Conservation (phyloP, 2,113 vertebrate species). For the Heliornis fulica region DNA sequence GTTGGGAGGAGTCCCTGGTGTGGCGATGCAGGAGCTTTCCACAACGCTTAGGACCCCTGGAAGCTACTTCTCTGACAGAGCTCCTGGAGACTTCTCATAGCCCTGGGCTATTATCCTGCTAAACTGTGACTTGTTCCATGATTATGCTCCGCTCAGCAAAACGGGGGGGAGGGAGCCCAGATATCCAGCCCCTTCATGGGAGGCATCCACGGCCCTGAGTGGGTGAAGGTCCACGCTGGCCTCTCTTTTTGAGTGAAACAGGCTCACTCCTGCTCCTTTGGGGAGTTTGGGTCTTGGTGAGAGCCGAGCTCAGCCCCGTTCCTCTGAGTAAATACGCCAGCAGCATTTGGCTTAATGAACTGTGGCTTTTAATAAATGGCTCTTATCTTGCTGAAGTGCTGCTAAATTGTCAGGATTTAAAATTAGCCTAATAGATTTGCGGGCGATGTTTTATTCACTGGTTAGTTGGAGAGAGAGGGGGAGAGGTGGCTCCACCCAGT, state of each 20-base stretch:
- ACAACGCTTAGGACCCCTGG: fast-evolving
- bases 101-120: not conserved
- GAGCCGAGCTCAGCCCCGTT: not conserved
- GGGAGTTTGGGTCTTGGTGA: not conserved
- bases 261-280: not conserved
- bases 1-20: fast-evolving
- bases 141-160: not conserved
- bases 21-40: not conserved
- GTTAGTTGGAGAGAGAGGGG: conserved; percentile 50
- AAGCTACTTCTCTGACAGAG: not conserved
- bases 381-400: conserved; percentile 77
- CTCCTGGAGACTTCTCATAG: not conserved
- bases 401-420: conserved; percentile 83
- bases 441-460: conserved; percentile 76
- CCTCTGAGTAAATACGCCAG: conserved; percentile 73
- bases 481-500: conserved; percentile 41
- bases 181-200: not conserved
- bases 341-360: conserved; percentile 80
- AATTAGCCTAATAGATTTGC: conserved; percentile 80
- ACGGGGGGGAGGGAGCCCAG: fast-evolving
- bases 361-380: conserved; percentile 82
- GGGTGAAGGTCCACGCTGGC: fast-evolving
- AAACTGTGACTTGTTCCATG: fast-evolving
- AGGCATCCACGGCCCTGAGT: fast-evolving
- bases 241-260: not conserved